Conservation (phyloP, 2,888 invertebrate genomes). For the Acleris emargana region DNA sequence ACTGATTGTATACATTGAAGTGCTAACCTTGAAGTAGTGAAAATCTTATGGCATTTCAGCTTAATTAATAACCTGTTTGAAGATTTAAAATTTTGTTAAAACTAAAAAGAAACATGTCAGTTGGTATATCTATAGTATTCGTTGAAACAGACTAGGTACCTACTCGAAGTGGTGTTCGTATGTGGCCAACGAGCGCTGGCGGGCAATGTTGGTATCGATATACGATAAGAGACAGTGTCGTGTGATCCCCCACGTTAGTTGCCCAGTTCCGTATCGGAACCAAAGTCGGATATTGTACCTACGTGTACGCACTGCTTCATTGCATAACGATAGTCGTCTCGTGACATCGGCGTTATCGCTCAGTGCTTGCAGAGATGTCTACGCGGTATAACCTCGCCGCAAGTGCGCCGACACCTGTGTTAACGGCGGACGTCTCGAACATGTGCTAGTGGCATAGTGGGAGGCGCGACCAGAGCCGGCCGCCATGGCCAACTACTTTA, state of each 20-base stretch:
- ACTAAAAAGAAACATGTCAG: too few species aligned
- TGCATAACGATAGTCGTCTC: constrained; percentile 74
- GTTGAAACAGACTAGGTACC: too few species aligned
- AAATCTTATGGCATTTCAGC: neutral
- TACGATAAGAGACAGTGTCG: constrained; percentile 26
- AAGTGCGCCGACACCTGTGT: constrained; percentile 43
- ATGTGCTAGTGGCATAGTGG: constrained; percentile 41
- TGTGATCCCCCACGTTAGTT: constrained; percentile 43
- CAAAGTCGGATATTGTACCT: constrained; percentile 53
- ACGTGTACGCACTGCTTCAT: constrained; percentile 52
- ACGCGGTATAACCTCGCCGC: constrained; percentile 59
- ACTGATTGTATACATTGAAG: constrained; percentile 13
- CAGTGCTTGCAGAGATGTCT: constrained; percentile 74
- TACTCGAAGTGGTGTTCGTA: neutral
- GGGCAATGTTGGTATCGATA: neutral
- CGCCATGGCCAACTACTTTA: constrained; percentile 87
- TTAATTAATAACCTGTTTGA: neutral
- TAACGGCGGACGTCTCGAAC: constrained; percentile 34
- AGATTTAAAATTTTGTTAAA: too few species aligned
- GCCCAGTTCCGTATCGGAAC: constrained; percentile 55
- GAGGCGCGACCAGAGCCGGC: constrained; percentile 48
- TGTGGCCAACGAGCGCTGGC: neutral
- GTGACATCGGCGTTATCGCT: constrained; percentile 75
- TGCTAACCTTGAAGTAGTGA: constrained; percentile 3
- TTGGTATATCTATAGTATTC: too few species aligned